Evolutionary conservation across 2,888 invertebrate species (phyloP), one percentile per base, ranked within the genome.

Genomic region (Plebejus argus): DNA sequence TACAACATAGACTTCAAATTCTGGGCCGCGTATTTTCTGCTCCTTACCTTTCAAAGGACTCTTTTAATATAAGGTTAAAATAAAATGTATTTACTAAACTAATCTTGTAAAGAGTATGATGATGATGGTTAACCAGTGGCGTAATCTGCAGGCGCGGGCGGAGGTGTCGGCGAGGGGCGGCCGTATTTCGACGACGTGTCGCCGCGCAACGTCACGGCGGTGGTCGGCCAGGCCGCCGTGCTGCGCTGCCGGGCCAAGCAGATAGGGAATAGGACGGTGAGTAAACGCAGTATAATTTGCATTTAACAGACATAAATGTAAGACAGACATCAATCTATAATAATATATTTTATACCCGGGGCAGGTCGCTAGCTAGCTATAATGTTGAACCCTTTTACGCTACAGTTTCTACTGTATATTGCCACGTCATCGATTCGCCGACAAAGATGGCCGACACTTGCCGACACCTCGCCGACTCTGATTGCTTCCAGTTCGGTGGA

Each of bases 181-280:
- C 98, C 98, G 5, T 97, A 96, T 90, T 98, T 98, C 88, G 98
- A 98, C 88, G 97, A 98, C 89, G 96, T 97, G 80, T 97, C 97
- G 6, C 96, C 97, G 0, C 95, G 97, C 81, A 98, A 98, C 91
- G 96, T 98, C 81, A 97, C 98, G 1, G 96, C 97, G 20, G 97
- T 98, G 77, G 97, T 97, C 56, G 98, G 98, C 3, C 97, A 98
- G 90, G 96, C 96, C 3, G 96, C 97, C 28, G 94, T 97, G 83
- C 95, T 98, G 82, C 95, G 96, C 85, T 98, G 98, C 90, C 95
- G 97, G 78, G 98, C 98, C 75, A 98, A 97, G 87, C 97, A 98
- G 89, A 97, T 97, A 84, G 97, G 97, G 76, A 97, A 98, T 88
- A 95, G 97, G 89, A 98, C 97, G 90, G 98, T 98, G 89, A 96